Conservation (phyloP, 2,113 vertebrate species). For the Canis aureus region DNA sequence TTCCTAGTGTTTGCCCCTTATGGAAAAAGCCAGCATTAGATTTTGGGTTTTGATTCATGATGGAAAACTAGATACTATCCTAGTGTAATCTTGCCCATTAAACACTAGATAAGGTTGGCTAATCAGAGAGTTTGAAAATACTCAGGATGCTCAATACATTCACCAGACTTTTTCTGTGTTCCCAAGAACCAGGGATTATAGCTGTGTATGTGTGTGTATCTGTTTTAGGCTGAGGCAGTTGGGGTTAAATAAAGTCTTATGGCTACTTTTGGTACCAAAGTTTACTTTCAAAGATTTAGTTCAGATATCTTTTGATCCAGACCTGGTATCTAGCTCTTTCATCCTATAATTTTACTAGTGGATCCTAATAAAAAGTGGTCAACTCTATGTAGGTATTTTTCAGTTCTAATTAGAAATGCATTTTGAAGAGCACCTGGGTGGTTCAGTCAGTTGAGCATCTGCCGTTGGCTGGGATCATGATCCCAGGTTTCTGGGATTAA, state of each 20-base stretch:
- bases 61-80: not conserved
- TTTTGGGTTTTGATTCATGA: not conserved
- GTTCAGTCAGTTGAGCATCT: too few species aligned
- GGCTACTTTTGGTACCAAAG: not conserved
- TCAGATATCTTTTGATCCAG: not conserved
- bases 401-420: constrained; percentile 24
- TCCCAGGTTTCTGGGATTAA: too few species aligned
- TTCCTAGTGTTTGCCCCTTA: not conserved
- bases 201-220: not conserved
- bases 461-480: too few species aligned
- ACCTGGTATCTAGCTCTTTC: not conserved
- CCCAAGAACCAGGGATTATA: not conserved
- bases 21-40: not conserved
- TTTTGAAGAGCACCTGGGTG: not conserved
- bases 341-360: not conserved
- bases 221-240: not conserved
- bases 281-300: not conserved
- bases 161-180: not conserved
- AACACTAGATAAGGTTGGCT: not conserved
- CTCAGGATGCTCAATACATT: not conserved
- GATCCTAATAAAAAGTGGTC: not conserved
- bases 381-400: not conserved
- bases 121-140: not conserved
- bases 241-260: not conserved
- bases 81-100: not conserved